Conservation (phyloP, 2,113 vertebrate species). For the Mohoua ochrocephala region DNA sequence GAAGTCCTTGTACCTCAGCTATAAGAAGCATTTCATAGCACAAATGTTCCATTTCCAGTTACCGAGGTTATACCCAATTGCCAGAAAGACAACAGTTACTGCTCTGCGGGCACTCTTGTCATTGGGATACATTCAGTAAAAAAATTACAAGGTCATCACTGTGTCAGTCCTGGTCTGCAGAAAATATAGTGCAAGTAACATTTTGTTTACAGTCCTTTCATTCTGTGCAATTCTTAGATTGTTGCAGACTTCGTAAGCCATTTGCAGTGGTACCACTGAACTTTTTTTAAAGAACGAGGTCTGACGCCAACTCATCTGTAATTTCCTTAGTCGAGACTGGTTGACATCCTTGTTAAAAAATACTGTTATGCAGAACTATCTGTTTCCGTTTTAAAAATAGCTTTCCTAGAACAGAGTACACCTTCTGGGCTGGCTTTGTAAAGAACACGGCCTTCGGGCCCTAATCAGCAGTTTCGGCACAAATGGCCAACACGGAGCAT, state of each 20-base stretch:
- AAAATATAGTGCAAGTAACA: background rate
- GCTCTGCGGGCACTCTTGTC: background rate
- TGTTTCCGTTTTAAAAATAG: background rate
- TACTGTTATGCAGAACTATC: background rate
- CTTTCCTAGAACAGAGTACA: background rate
- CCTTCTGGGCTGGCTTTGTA: background rate
- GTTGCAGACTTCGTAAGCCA: background rate
- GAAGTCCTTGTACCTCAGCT: background rate
- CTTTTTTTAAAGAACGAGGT: background rate
- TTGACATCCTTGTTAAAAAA: background rate
- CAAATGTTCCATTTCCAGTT: background rate
- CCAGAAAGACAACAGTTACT: background rate
- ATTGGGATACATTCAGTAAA: background rate
- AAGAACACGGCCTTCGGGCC: rapidly evolving
- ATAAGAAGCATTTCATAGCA: background rate
- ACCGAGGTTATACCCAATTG: background rate
- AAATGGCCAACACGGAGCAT: background rate
- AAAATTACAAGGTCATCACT: background rate
- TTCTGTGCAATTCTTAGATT: background rate
- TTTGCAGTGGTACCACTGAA: background rate
- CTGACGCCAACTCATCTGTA: background rate
- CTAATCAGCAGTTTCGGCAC: background rate
- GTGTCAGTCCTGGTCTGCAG: background rate
- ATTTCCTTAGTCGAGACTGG: background rate
- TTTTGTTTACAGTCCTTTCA: background rate